Percentiles rank a stretch among this genome's conserved stretches.
Evolutionary conservation across 2,888 invertebrate species (phyloP).

Genomic region (Furcula furcula): DNA sequence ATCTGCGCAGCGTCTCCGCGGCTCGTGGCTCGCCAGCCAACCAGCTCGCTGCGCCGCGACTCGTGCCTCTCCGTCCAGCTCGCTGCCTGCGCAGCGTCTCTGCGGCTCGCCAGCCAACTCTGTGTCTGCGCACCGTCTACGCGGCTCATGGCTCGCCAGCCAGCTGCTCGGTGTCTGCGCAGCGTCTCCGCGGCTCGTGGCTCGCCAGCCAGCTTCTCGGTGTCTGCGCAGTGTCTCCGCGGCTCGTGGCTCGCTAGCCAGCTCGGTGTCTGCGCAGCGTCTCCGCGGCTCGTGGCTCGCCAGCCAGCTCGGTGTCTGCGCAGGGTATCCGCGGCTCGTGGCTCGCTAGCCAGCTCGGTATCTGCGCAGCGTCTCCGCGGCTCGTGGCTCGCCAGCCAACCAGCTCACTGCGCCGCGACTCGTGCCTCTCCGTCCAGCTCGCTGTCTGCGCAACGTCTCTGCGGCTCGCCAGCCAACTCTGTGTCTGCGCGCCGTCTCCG

Average conservation of each 20-base stretch:
- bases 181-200: not conserved
- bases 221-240: not conserved
- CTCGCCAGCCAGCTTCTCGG: not conserved
- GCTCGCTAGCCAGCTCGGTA: not conserved
- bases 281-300: not conserved
- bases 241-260: not conserved
- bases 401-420: not conserved
- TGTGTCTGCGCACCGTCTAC: not conserved
- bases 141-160: not conserved
- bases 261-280: not conserved
- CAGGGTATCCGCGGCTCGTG: not conserved
- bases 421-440: conserved; percentile 1
- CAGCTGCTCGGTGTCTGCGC: not conserved
- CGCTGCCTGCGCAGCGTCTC: not conserved
- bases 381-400: conserved; percentile 1
- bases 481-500: conserved; percentile 2
- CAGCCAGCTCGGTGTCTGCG: not conserved
- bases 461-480: conserved; percentile 4
- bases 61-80: not conserved
- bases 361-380: not conserved
- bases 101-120: not conserved
- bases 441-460: not conserved
- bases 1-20: not conserved
- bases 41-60: not conserved
- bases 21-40: not conserved